These are phyloP conservation scores for Spodoptera picta DNA, from an alignment of 2,888 invertebrate species.

Conservation along the genomic window DNA sequence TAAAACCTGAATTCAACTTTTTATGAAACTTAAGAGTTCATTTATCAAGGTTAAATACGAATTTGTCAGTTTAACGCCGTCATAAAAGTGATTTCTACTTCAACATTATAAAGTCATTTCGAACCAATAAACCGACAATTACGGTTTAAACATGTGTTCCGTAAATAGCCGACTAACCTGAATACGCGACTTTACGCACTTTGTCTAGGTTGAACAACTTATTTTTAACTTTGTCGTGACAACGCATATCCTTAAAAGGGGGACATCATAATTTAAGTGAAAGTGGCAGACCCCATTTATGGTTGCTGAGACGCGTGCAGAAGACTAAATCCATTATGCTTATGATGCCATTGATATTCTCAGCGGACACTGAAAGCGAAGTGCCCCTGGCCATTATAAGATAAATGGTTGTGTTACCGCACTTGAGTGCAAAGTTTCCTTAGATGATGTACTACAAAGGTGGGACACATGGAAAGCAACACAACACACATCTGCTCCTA, in stretches of 20 bases:
- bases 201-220: constrained; percentile 51
- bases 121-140: constrained; percentile 2
- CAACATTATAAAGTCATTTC: constrained; percentile 10
- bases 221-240: constrained; percentile 53
- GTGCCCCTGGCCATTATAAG: constrained; percentile 64
- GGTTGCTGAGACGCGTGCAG: constrained; percentile 62
- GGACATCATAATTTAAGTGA: constrained; percentile 72
- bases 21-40: constrained; percentile 26
- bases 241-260: constrained; percentile 60
- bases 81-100: constrained; percentile 15
- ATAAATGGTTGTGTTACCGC: constrained; percentile 59
- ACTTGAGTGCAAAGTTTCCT: constrained; percentile 54
- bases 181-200: constrained; percentile 30
- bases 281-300: constrained; percentile 68
- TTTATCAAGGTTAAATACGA: constrained; percentile 26
- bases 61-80: constrained; percentile 1
- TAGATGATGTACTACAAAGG: constrained; percentile 36
- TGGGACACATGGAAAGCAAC: constrained; percentile 30
- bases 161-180: constrained; percentile 33
- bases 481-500: constrained; percentile 15
- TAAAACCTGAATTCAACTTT: constrained; percentile 26
- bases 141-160: constrained; percentile 12
- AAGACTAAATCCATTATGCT: constrained; percentile 72
- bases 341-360: constrained; percentile 77
- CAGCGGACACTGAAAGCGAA: constrained; percentile 63